Evolutionary conservation across 2,888 invertebrate species (phyloP).

Genomic region (Chrysolina americana): DNA sequence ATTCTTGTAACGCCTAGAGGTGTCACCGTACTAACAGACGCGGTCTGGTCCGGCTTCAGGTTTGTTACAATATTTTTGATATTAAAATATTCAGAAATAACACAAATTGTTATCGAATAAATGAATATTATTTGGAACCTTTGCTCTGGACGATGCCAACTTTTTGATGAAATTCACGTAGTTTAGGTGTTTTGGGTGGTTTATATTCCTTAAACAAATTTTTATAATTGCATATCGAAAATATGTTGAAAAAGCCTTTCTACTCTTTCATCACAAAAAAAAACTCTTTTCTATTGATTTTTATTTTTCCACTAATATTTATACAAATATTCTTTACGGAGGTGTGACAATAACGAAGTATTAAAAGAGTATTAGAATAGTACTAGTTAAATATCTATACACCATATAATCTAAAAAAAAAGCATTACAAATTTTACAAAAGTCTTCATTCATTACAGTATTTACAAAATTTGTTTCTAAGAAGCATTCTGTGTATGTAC

Average conservation of each 20-base stretch:
- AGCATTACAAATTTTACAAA: constrained; percentile 54
- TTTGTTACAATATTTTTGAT: no score
- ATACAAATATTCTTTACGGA: constrained; percentile 36
- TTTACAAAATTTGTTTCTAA: constrained; percentile 46
- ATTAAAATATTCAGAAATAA: no score
- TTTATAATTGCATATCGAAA: no score
- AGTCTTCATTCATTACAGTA: constrained; percentile 49
- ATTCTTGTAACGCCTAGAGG: no score
- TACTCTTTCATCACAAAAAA: not conserved
- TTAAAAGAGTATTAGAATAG: constrained; percentile 57
- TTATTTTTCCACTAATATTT: constrained; percentile 39
- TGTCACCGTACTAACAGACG: no score
- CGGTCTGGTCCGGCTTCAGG: no score
- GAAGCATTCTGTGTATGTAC: constrained; percentile 42
- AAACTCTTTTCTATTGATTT: not conserved
- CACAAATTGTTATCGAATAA: no score
- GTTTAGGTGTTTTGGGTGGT: no score
- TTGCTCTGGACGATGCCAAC: no score
- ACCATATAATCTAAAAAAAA: constrained; percentile 48
- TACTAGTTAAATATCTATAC: constrained; percentile 53
- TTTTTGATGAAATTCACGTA: no score
- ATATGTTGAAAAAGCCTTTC: not conserved
- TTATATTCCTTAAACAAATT: no score
- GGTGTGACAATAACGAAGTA: constrained; percentile 47
- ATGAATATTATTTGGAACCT: no score